Conservation (phyloP, 1,140 invertebrate species). For the Musca domestica region DNA sequence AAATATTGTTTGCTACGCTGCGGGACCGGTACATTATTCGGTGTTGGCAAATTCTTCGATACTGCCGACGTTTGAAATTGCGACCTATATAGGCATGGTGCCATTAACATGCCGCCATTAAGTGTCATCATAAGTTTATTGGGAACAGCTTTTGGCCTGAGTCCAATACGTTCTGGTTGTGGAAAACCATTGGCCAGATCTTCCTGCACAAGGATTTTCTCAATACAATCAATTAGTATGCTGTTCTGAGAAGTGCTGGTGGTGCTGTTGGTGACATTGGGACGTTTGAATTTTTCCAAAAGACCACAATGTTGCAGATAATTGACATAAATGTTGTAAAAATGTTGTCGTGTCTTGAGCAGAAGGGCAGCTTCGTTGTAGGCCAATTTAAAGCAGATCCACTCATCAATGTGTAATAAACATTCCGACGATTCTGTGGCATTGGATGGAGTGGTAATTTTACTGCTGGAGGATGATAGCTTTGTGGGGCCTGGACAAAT, state of each 20-base stretch:
- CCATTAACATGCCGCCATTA: constrained; percentile 10
- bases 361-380: constrained; percentile 66
- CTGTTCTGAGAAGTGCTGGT: neutral
- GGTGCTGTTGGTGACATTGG: neutral
- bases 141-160: constrained; percentile 21
- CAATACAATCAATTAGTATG: constrained; percentile 30
- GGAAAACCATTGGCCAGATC: constrained; percentile 31
- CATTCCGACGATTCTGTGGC: constrained; percentile 20
- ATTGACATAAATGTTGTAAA: constrained; percentile 57
- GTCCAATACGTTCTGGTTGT: constrained; percentile 24
- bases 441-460: constrained; percentile 30
- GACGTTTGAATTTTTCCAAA: constrained; percentile 29
- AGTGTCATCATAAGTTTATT: constrained; percentile 30
- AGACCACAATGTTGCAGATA: constrained; percentile 34
- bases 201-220: constrained; percentile 34
- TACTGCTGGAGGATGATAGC: constrained; percentile 55
- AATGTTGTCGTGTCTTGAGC: constrained; percentile 73
- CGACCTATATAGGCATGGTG: neutral
- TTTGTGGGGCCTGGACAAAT: constrained; percentile 37
- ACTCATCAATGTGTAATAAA: constrained; percentile 66
- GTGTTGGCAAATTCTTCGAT: neutral
- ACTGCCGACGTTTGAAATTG: constrained; percentile 17
- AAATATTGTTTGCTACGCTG: constrained; percentile 36
- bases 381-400: constrained; percentile 74
- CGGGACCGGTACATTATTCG: constrained; percentile 3